Base-by-base conservation (phyloP, 2,888 invertebrate genomes). In the Apodemia duryi region DNA sequence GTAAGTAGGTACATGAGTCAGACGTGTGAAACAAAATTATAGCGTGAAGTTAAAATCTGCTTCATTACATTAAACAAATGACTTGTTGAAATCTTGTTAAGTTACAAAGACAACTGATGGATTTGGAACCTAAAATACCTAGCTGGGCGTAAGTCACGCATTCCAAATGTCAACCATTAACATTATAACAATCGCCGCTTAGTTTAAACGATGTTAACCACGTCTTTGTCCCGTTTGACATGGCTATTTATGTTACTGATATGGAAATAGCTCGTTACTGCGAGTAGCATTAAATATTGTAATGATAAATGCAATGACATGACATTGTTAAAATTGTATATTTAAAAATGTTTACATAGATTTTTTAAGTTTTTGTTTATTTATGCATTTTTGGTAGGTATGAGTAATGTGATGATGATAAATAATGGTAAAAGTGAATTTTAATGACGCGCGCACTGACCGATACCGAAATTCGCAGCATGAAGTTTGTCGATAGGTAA, bases 181-280 rank as follows among this genome's bases (percentile, higher is more conserved):
- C 54, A 57, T 57, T 57, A 57, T 57, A 57, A 57, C 54, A 57
- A 57, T 57, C 54, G 13, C 29, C 54, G 54, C 54, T 57, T 32
- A 57, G 28, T 57, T 11, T 57, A 29, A 57, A 57, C 54, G 54
- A 57, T 57, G 54, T 57, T 57, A 57, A 57, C 54, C 29, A 57
- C 54, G 54, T 57, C 32, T 57, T 57, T 57, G 57, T 57, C 57
- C 13, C 57, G 32, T 29, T 57, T 29, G 57, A 57, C 57, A 57
- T 57, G 57, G 57, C 57, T 57, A 57, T 57, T 57, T 57, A 11
- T 57, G 57, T 57, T 57, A 57, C 32, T 57, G 57, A 57, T 57
- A 57, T 57, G 57, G 57, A 57, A 57, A 57, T 57, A 57, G 32
- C 57, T 57, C 57, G 57, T 57, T 57, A 57, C 10, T 57, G 11